Conservation (phyloP, 2,888 invertebrate genomes). For the Chymomyza fuscimana region DNA sequence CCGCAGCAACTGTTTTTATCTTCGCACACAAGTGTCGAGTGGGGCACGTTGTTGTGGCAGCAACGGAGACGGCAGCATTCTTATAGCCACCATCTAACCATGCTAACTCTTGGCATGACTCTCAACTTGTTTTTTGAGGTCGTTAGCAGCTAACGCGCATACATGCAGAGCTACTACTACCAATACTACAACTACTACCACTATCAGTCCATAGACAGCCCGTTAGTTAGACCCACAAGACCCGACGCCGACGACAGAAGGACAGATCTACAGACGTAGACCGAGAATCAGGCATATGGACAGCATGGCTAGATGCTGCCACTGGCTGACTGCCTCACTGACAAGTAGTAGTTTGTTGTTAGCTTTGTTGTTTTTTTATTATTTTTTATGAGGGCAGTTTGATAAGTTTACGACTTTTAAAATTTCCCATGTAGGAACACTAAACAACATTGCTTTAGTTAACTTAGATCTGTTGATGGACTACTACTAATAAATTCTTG, state of each 20-base stretch:
- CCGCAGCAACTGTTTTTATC: slow-evolving; percentile 29
- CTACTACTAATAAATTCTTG: no score
- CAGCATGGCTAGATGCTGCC: background rate
- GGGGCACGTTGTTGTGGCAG: slow-evolving; percentile 20
- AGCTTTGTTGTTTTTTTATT: slow-evolving; percentile 9
- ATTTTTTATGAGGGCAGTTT: background rate
- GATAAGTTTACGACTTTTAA: no score
- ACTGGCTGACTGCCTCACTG: slow-evolving; percentile 9
- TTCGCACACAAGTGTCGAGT: slow-evolving; percentile 45
- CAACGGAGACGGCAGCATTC: slow-evolving; percentile 22
- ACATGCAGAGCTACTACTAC: background rate
- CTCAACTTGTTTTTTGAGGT: slow-evolving; percentile 50
- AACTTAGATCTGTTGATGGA: no score
- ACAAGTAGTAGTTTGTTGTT: slow-evolving; percentile 28
- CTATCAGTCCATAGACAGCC: slow-evolving; percentile 15
- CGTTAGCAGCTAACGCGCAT: slow-evolving; percentile 45
- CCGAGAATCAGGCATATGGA: background rate
- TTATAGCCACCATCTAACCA: slow-evolving; percentile 43
- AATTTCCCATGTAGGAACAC: no score
- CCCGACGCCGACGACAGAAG: background rate
- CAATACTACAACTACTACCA: background rate
- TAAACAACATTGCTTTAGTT: no score
- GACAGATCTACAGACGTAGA: background rate
- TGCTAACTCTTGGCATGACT: slow-evolving; percentile 12
- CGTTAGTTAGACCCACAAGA: slow-evolving; percentile 12